These are phyloP conservation scores for Anolis carolinensis DNA, from an alignment of 2,113 vertebrate species.

Conservation along the genomic window DNA sequence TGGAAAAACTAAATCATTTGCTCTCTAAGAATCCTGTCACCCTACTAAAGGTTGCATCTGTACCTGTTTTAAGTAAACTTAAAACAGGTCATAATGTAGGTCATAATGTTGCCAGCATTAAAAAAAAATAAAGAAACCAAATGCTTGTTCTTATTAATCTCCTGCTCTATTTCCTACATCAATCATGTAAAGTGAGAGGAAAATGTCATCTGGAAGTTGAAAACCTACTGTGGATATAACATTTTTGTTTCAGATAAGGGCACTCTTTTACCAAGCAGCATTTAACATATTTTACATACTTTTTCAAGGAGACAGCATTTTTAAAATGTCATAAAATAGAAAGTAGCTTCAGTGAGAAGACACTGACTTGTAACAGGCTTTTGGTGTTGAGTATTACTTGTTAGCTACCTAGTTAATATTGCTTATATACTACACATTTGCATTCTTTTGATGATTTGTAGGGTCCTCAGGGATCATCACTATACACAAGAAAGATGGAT, in stretches of 20 bases:
- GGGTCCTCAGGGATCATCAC: not conserved
- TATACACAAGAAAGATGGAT: accelerated
- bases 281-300: accelerated
- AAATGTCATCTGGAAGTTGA: not conserved
- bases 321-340: not conserved
- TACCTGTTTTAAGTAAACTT: accelerated
- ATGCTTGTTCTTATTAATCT: accelerated
- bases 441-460: slow-evolving; percentile 1
- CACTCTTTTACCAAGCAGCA: too few relatives aligned
- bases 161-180: not conserved
- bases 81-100: too few relatives aligned
- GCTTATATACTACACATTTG: not conserved
- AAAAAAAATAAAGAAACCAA: not conserved
- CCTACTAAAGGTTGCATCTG: not conserved
- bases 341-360: not conserved
- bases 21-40: not conserved
- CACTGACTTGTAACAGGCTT: not conserved
- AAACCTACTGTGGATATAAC: too few relatives aligned
- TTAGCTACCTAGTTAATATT: not conserved
- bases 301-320: not conserved
- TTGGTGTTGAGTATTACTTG: not conserved
- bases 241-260: too few relatives aligned
- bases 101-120: not conserved
- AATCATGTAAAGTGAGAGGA: not conserved
- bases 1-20: slow-evolving; percentile 36